These are phyloP conservation scores for Acomys russatus DNA, from an alignment of 2,797 vertebrate species.

Conservation along the genomic window DNA sequence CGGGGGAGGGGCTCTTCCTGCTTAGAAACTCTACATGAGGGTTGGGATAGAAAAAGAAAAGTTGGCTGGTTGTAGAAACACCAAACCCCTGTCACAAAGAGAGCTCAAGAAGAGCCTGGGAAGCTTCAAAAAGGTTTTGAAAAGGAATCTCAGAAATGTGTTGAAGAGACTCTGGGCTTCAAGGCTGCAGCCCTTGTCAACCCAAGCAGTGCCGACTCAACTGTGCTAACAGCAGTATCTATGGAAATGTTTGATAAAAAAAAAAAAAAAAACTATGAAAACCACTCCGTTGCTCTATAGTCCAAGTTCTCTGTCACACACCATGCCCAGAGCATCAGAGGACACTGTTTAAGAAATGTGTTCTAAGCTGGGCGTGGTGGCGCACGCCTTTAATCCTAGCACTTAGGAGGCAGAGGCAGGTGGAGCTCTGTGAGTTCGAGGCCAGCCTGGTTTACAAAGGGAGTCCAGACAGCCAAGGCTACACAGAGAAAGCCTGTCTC, in stretches of 20 bases:
- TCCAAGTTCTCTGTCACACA: background rate
- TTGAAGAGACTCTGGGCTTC: background rate
- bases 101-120: background rate
- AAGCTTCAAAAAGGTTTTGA: conserved; percentile 7
- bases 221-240: background rate
- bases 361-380: too few relatives aligned
- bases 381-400: too few relatives aligned
- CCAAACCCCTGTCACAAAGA: background rate
- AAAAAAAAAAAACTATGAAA: background rate
- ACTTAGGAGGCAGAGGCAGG: too few relatives aligned
- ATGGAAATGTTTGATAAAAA: background rate
- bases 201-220: background rate
- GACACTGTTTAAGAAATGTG: background rate
- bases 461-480: too few relatives aligned
- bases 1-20: background rate
- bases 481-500: too few relatives aligned
- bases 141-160: background rate
- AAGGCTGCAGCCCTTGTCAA: background rate
- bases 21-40: conserved; percentile 6
- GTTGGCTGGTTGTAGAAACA: background rate
- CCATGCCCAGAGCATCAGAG: background rate
- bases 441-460: too few relatives aligned
- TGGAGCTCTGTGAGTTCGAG: too few relatives aligned
- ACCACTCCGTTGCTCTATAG: background rate
- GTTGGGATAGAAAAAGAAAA: background rate